Base-by-base conservation (phyloP, 2,113 vertebrate species). In the Protobothrops flavoviridis region DNA sequence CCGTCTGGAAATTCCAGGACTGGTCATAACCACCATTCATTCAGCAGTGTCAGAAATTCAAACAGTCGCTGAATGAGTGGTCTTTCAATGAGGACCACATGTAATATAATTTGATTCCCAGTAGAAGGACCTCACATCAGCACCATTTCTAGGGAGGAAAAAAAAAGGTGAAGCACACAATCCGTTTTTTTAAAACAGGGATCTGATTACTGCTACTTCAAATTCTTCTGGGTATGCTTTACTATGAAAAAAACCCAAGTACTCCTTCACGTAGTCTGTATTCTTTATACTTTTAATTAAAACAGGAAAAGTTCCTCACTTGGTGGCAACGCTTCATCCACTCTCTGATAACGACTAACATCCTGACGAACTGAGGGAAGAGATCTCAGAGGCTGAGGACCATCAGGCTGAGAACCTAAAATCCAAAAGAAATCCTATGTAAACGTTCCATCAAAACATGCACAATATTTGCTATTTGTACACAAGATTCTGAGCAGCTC, bases 271-370 rank as follows among this genome's bases (percentile, higher is more conserved):
- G 53, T 17, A 45, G 13, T n/a, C 33, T 81, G 39, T 57, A 12
- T n/a, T 55, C 56, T 91, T 33, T 91, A 50, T 88, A 43, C 69
- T 92, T 48, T 53, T 53, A 0, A 81, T 26, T 81, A 96, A 92
- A 95, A 86, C 0, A 29, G 87, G 48, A 81, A 85, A 91, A 93
- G 94, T 91, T 96, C 96, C 99, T 99, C 97, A 99, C 99, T 99
- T 97, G 99, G 99, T 92, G 99, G 99, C 23, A 99, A 97, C 89
- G 99, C 99, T 96, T 99, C 99, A n/a, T 99, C 99, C 97, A 99
- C 99, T 91, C 99, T 98, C 96, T 99, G 99, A 97, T 99, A 99
- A 11, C 99, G 98, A 96, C 99, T 98, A 50, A 99, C 99, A 53
- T 99, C 99, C 90, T 99, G 99, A 92, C 99, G 98, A 88, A 99